Percentiles rank a stretch among this genome's conserved stretches.
Conservation (phyloP, 1,140 invertebrate species). For the Drosophila teissieri region DNA sequence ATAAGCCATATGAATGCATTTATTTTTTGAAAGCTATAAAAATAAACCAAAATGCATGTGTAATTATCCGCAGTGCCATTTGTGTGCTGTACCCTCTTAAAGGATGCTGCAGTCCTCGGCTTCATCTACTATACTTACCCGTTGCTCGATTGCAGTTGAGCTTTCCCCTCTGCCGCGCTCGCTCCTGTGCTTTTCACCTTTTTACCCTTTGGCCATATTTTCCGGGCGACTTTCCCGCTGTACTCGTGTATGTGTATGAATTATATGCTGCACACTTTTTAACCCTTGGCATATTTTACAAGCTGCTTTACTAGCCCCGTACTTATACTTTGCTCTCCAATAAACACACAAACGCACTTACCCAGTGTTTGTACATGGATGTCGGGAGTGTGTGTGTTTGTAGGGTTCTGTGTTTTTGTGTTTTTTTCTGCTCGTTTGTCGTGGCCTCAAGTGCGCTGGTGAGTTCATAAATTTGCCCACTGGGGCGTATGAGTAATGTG, state of each 20-base stretch:
- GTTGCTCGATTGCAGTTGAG: conserved; percentile 61
- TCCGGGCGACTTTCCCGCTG: conserved; percentile 57
- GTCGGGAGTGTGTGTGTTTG: conserved; percentile 42
- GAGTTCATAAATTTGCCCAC: conserved; percentile 82
- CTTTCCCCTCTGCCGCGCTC: conserved; percentile 3
- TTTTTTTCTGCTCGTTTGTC: conserved; percentile 54
- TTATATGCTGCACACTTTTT: conserved; percentile 78
- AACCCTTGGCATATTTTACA: conserved; percentile 82
- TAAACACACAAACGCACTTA: conserved; percentile 81
- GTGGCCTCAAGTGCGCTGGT: conserved; percentile 72
- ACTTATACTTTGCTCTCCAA: conserved; percentile 54
- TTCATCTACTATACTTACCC: conserved; percentile 27
- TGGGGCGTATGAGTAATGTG: conserved; percentile 81
- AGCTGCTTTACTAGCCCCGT: conserved; percentile 69
- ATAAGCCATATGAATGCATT: too few species aligned
- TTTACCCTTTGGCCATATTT: conserved; percentile 47
- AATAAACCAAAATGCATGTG: not conserved
- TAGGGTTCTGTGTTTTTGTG: conserved; percentile 7
- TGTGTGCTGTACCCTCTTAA: conserved; percentile 18
- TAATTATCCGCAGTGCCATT: conserved; percentile 41
- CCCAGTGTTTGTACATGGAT: conserved; percentile 30
- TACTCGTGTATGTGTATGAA: conserved; percentile 59
- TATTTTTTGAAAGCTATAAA: too few species aligned
- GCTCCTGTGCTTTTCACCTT: conserved; percentile 15
- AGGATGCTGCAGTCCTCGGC: conserved; percentile 14